A percentile compares a stretch with the other conserved stretches of the same genome.
phyloP scores from a whole-genome alignment of 1,140 invertebrate genomes.

The Venustaconcha ellipsiformis region DNA sequence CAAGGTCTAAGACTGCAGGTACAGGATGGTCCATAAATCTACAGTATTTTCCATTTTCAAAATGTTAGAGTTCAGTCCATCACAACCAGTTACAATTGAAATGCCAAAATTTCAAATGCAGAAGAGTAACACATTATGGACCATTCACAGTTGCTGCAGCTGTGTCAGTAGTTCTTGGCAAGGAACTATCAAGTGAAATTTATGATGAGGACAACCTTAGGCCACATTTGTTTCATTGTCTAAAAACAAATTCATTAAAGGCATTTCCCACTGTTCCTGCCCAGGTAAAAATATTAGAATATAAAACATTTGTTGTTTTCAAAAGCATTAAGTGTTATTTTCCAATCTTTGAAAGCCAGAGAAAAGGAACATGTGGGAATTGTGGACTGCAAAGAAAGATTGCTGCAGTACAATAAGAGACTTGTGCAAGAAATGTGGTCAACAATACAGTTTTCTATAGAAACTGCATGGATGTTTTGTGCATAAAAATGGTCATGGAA shows the following conservation, averaged over 20 bases:
- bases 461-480: no score
- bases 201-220: conserved; percentile 15
- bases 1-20: conserved; percentile 22
- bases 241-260: not conserved
- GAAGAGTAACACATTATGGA: conserved; percentile 15
- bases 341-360: no score
- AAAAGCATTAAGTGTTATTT: no score
- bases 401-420: no score
- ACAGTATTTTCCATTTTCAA: not conserved
- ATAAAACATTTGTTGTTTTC: no score
- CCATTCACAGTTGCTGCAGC: conserved; percentile 26
- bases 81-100: conserved; percentile 1
- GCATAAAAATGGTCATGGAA: no score
- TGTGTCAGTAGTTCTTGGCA: conserved; percentile 9
- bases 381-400: no score
- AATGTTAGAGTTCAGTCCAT: not conserved
- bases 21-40: not conserved
- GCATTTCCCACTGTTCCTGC: no score
- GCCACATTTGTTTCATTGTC: conserved; percentile 8
- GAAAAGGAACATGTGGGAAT: no score
- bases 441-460: no score
- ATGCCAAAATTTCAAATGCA: conserved; percentile 21
- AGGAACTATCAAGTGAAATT: not conserved
- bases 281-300: no score
- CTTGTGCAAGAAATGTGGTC: no score